phyloP scores from a whole-genome alignment of 2,888 invertebrate genomes.

The Pachymerium ferrugineum region DNA sequence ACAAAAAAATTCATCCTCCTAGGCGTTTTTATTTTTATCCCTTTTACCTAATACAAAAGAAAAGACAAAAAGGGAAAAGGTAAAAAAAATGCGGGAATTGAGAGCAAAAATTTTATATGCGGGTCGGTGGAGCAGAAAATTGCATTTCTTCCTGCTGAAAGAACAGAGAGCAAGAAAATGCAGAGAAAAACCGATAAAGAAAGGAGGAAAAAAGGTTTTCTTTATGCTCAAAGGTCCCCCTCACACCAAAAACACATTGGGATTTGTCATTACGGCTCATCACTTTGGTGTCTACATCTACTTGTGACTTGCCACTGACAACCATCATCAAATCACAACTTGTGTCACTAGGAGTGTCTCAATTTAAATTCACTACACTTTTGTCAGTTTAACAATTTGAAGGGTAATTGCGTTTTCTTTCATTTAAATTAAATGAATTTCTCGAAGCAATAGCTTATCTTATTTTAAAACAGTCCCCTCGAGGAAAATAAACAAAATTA shows the following conservation, averaged over 20 bases:
- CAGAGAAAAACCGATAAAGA: constrained; percentile 4
- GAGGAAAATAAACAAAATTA: no score
- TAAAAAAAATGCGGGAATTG: not conserved
- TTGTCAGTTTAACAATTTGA: no score
- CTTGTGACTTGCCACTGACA: not conserved
- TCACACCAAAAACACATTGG: not conserved
- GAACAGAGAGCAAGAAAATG: constrained; percentile 3
- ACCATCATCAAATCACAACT: not conserved
- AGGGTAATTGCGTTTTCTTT: no score
- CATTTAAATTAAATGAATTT: no score
- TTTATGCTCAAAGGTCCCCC: not conserved
- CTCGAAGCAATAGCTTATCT: no score
- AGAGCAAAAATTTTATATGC: not conserved
- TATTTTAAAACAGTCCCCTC: no score
- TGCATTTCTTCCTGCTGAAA: constrained; percentile 8
- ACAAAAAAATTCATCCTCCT: not conserved
- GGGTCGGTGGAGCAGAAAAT: not conserved
- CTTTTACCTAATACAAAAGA: not conserved
- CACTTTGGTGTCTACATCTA: not conserved
- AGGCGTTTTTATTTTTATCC: constrained; percentile 8
- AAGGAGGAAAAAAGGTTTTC: not conserved
- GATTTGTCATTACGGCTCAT: constrained; percentile 13
- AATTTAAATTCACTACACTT: no score
- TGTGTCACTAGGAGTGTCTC: no score
- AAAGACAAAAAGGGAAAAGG: not conserved